Evolutionary conservation across 2,113 vertebrate species (phyloP).

Genomic region (Rhinolophus ferrumequinum): DNA sequence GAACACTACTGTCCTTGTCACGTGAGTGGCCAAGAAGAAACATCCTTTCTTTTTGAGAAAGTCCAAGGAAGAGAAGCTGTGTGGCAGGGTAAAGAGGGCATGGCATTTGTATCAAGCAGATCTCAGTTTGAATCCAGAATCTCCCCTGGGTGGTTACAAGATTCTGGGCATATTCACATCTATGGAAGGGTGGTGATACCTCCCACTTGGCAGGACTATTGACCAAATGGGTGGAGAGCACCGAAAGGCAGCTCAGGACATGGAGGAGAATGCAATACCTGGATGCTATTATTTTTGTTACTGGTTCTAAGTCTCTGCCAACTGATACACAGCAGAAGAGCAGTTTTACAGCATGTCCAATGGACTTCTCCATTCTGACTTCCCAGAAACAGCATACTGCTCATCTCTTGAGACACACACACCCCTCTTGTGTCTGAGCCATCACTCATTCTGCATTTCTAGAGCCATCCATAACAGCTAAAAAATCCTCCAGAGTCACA

Average conservation of each 20-base stretch:
- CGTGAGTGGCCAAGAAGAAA: not conserved
- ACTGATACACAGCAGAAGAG: not conserved
- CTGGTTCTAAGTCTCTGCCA: not conserved
- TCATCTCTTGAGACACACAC: constrained; percentile 34
- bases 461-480: constrained; percentile 72
- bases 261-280: not conserved
- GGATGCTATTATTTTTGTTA: not conserved
- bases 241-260: not conserved
- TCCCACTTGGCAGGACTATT: not conserved
- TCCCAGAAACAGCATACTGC: not conserved
- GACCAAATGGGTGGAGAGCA: not conserved
- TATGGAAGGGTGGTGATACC: too few relatives aligned
- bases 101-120: not conserved
- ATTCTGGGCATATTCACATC: not conserved
- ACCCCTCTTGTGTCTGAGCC: constrained; percentile 28
- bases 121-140: not conserved
- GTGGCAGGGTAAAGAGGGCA: not conserved
- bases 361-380: not conserved
- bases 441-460: constrained; percentile 67
- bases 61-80: not conserved
- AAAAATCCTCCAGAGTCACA: constrained; percentile 78
- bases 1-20: not conserved
- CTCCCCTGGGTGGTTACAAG: fast-evolving
- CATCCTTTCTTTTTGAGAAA: not conserved
- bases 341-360: not conserved